These are phyloP conservation scores for Sebastes hopkinsi DNA, from an alignment of 2,797 vertebrate species.

Conservation along the genomic window DNA sequence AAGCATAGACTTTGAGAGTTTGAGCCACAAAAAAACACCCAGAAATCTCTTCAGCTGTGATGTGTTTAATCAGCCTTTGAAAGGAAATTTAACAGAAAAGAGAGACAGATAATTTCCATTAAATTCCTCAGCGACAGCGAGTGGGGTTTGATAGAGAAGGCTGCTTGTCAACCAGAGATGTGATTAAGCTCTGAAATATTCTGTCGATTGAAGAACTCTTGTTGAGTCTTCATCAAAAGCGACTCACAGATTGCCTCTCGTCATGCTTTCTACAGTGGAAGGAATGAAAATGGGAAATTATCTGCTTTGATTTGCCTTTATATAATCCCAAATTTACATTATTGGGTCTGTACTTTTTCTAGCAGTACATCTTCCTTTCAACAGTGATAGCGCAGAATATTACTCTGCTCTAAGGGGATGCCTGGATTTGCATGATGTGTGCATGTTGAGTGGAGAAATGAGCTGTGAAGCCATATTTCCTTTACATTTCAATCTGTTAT, in stretches of 20 bases:
- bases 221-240: conserved; percentile 19
- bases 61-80: conserved; percentile 54
- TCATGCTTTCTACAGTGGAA: neutral
- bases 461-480: neutral
- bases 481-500: conserved; percentile 9
- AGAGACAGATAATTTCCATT: conserved; percentile 51
- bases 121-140: conserved; percentile 29
- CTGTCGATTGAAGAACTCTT: conserved; percentile 17
- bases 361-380: neutral
- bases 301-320: conserved; percentile 15
- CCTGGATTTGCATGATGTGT: neutral
- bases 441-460: conserved; percentile 19
- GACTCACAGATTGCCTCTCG: neutral
- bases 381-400: neutral
- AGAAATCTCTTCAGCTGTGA: conserved; percentile 32
- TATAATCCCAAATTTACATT: conserved; percentile 35
- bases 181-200: conserved; percentile 40
- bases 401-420: neutral
- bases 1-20: conserved; percentile 27
- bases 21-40: conserved; percentile 27
- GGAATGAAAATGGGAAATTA: conserved; percentile 11
- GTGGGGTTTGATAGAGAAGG: conserved; percentile 21
- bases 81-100: conserved; percentile 22
- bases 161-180: conserved; percentile 52
- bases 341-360: neutral